Percentiles rank a stretch among this genome's conserved stretches.
These are phyloP conservation scores for Gnathonemus echidnorhynchus DNA, from an alignment of 2,113 vertebrate species.

Conservation along the genomic window DNA sequence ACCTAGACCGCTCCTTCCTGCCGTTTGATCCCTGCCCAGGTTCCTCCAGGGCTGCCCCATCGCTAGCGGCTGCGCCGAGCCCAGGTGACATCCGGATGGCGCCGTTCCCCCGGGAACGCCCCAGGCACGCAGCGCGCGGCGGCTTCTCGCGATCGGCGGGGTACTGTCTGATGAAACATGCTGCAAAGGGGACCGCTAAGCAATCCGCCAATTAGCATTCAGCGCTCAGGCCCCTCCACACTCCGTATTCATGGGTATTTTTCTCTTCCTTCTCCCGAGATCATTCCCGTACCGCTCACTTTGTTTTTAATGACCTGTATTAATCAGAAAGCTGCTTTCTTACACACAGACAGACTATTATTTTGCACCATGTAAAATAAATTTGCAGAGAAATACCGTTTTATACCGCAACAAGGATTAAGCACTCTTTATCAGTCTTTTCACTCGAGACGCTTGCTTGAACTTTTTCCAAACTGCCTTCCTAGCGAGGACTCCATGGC, in stretches of 20 bases:
- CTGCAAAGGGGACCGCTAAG: neutral
- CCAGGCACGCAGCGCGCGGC: neutral
- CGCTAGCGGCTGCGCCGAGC: neutral
- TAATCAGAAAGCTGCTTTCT: slow-evolving; percentile 18
- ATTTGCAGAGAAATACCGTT: neutral
- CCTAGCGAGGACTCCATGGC: neutral
- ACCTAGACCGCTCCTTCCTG: neutral
- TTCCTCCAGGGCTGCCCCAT: neutral
- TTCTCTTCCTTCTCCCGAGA: slow-evolving; percentile 24
- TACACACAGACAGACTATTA: slow-evolving; percentile 24
- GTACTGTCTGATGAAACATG: slow-evolving; percentile 11
- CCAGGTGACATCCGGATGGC: neutral
- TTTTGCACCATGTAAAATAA: slow-evolving; percentile 14
- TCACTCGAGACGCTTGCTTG: neutral
- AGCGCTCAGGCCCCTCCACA: neutral
- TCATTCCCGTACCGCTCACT: slow-evolving; percentile 13
- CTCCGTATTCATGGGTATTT: neutral
- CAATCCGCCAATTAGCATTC: neutral
- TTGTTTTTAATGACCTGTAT: slow-evolving; percentile 26
- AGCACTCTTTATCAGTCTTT: neutral
- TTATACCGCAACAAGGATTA: neutral
- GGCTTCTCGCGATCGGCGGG: neutral
- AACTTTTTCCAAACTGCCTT: neutral
- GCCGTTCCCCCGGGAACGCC: neutral
- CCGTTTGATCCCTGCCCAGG: neutral